Percentiles rank a stretch among this genome's conserved stretches.
phyloP scores from a whole-genome alignment of 2,888 invertebrate genomes.

The Tipula vernalis region DNA sequence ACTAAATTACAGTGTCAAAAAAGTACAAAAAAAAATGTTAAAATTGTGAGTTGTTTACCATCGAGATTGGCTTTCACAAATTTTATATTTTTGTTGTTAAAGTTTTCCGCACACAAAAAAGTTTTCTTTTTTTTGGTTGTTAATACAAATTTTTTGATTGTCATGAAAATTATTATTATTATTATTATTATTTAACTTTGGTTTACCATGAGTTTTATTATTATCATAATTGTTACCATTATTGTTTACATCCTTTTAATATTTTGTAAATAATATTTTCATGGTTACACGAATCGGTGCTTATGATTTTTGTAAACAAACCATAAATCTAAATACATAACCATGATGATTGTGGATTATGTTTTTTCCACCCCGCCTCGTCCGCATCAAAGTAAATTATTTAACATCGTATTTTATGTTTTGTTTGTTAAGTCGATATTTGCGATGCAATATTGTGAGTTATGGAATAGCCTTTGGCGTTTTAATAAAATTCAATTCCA shows the following conservation, averaged over 20 bases:
- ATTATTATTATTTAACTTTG: neutral
- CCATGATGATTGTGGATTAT: neutral
- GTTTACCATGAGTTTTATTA: neutral
- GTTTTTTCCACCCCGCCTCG: neutral
- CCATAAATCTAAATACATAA: neutral
- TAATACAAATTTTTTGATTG: neutral
- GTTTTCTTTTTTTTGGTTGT: neutral
- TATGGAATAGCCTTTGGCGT: neutral
- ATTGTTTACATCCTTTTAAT: neutral
- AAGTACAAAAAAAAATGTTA: neutral
- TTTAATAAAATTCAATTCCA: neutral
- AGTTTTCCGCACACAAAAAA: neutral
- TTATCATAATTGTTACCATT: neutral
- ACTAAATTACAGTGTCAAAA: neutral
- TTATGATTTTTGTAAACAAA: neutral
- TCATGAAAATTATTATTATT: neutral
- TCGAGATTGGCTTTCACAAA: neutral
- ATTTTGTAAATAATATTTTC: neutral
- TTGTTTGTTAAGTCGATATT: neutral
- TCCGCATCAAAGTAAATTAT: neutral
- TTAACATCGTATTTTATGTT: neutral
- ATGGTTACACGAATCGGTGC: neutral
- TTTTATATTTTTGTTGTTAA: neutral
- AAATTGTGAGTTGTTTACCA: neutral
- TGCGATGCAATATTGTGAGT: neutral